phyloP scores from a whole-genome alignment of 2,113 vertebrate species.

The Alligator sinensis region DNA sequence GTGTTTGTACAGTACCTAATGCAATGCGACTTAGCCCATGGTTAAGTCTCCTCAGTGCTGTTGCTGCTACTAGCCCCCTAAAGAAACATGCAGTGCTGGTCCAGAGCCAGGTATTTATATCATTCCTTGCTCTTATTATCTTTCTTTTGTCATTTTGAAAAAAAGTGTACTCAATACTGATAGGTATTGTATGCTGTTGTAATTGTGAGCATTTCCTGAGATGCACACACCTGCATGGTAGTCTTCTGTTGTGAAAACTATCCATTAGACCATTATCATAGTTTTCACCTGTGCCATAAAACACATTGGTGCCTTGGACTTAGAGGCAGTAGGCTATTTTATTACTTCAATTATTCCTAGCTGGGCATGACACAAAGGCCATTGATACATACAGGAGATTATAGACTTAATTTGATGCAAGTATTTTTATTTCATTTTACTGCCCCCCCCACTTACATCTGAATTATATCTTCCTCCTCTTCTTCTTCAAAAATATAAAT shows the following conservation, averaged over 20 bases:
- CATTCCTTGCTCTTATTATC: background rate
- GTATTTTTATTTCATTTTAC: slow-evolving; percentile 31
- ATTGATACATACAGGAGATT: background rate
- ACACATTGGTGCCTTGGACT: background rate
- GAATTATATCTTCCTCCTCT: background rate
- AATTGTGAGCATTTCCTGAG: background rate
- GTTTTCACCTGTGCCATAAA: slow-evolving; percentile 52
- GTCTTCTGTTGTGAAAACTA: background rate
- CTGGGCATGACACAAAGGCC: background rate
- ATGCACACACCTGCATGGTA: background rate
- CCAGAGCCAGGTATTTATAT: background rate
- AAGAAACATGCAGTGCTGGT: rapidly evolving
- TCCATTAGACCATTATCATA: slow-evolving; percentile 50
- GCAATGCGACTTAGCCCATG: background rate
- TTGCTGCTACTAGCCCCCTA: background rate
- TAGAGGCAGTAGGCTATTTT: background rate
- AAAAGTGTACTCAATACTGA: background rate
- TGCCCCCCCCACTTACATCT: background rate
- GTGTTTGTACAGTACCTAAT: background rate
- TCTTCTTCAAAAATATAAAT: background rate
- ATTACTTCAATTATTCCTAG: background rate
- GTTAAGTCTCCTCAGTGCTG: background rate
- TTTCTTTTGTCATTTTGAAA: background rate
- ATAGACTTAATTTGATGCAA: background rate
- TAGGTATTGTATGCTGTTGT: background rate